These are phyloP conservation scores for Drosophila ananassae DNA, from an alignment of 1,140 invertebrate species.

Conservation along the genomic window DNA sequence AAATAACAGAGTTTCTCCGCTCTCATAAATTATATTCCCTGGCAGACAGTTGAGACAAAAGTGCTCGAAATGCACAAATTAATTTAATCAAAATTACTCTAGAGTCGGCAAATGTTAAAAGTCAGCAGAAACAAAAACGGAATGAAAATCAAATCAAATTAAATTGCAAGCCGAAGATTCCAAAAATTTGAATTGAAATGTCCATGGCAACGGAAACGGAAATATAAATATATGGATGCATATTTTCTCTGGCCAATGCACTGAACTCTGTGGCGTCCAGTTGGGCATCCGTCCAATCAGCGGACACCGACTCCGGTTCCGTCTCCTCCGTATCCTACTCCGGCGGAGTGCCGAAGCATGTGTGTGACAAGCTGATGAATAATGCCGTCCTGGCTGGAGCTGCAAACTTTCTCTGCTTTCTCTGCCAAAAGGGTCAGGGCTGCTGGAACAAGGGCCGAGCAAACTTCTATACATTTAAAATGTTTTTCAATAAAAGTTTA, in stretches of 20 bases:
- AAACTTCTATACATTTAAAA: slow-evolving; percentile 71
- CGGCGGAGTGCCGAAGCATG: slow-evolving; percentile 14
- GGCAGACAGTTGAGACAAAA: slow-evolving; percentile 27
- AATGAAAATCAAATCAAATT: slow-evolving; percentile 57
- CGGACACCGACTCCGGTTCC: slow-evolving; percentile 3
- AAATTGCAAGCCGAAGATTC: slow-evolving; percentile 22
- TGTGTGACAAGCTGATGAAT: slow-evolving; percentile 47
- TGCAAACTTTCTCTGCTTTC: slow-evolving; percentile 28
- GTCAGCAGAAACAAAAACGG: slow-evolving; percentile 58
- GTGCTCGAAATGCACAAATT: slow-evolving; percentile 61
- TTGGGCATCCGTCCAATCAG: slow-evolving; percentile 32
- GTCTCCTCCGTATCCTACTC: slow-evolving; percentile 4
- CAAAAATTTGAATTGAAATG: slow-evolving; percentile 39
- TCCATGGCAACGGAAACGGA: slow-evolving; percentile 10
- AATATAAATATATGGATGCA: not conserved
- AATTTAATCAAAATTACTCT: slow-evolving; percentile 61
- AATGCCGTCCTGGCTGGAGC: slow-evolving; percentile 32
- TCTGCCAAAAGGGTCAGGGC: slow-evolving; percentile 32
- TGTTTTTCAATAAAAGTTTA: slow-evolving; percentile 80
- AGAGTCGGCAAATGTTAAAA: slow-evolving; percentile 19
- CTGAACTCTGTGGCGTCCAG: slow-evolving; percentile 17
- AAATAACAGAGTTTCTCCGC: slow-evolving; percentile 15
- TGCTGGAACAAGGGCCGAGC: slow-evolving; percentile 42
- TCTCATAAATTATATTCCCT: slow-evolving; percentile 58
- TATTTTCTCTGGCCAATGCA: slow-evolving; percentile 12